Evolutionary conservation across 2,797 vertebrate species (phyloP), one percentile per base, ranked within the genome.

Genomic region (Siniperca scherzeri): DNA sequence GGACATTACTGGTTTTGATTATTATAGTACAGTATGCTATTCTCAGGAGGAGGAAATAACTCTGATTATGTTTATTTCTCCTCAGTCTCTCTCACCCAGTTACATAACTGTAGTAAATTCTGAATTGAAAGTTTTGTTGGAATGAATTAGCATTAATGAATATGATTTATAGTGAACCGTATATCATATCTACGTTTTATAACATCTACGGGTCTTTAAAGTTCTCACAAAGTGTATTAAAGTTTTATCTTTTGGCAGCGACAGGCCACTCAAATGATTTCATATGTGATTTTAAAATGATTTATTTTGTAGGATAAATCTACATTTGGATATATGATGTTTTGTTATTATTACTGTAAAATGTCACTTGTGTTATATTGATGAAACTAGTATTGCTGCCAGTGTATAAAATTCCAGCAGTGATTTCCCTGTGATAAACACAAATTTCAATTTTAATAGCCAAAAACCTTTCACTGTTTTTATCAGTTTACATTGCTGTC

Each of bases 1-100:
- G 90, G 90, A 86, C 90, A 89, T 86, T 67, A 88, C 89, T 77
- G 81, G 75, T 77, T 93, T 87, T 86, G 81, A 92, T 90, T 88
- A 89, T 87, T 82, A 83, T 80, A 65, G 60, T 86, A 82, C 71
- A 82, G 80, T 70, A 59, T 38, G 69, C 40, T 80, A 84, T 74
- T 91, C 91, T 93, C 90, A 82, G 61, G 87, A 88, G 88, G 62
- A 71, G 7, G 65, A 59, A 64, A 73, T 80, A 79, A 74, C 60
- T 83, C 59, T 77, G 75, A 83, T 87, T 74, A 42, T 85, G 46
- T 71, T 74, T 70, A 48, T 74, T 52, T 61, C 55, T 77, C 75
- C 44, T 72, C 33, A 0, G 33, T 61, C 60, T 85, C 64, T 78
- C 64, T 76, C 70, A 21, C 3, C 1, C 57, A 19, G 69, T 88